These are phyloP conservation scores for Felis catus DNA, from an alignment of 2,113 vertebrate genomes.

Conservation along the genomic window DNA sequence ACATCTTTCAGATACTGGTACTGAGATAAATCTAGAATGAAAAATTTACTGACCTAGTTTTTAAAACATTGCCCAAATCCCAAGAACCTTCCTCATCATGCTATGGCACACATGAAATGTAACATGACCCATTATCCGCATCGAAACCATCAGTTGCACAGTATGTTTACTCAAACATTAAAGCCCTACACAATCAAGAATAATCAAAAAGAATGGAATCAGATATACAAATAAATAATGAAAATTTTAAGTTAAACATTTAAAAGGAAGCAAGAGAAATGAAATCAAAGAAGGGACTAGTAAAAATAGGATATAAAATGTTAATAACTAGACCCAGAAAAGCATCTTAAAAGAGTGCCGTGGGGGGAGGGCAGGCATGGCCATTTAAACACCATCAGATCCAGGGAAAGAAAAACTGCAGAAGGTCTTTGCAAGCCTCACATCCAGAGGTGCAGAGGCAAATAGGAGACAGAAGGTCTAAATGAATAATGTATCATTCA, in stretches of 20 bases:
- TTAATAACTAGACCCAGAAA: neutral
- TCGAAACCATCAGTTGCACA: neutral
- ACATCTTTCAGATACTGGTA: neutral
- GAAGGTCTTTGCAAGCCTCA: neutral
- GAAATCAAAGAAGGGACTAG: neutral
- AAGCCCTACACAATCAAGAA: neutral
- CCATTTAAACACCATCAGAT: neutral
- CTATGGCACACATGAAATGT: neutral
- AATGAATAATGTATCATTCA: neutral
- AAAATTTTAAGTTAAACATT: neutral
- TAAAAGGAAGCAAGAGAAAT: neutral
- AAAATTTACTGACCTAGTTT: neutral
- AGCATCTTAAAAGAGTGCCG: neutral
- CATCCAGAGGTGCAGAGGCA: neutral
- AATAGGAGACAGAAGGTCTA: neutral
- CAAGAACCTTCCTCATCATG: neutral
- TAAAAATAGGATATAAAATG: slow-evolving; percentile 16
- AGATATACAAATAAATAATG: neutral
- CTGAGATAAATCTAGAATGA: neutral
- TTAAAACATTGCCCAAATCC: neutral
- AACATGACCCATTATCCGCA: neutral
- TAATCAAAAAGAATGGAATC: neutral
- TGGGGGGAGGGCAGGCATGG: fast-evolving
- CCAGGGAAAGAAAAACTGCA: neutral
- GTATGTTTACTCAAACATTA: neutral